A percentile compares a stretch with the other conserved stretches of the same genome.
Evolutionary conservation across 2,888 invertebrate species (phyloP).

Genomic region (Trissolcus brochymenae): DNA sequence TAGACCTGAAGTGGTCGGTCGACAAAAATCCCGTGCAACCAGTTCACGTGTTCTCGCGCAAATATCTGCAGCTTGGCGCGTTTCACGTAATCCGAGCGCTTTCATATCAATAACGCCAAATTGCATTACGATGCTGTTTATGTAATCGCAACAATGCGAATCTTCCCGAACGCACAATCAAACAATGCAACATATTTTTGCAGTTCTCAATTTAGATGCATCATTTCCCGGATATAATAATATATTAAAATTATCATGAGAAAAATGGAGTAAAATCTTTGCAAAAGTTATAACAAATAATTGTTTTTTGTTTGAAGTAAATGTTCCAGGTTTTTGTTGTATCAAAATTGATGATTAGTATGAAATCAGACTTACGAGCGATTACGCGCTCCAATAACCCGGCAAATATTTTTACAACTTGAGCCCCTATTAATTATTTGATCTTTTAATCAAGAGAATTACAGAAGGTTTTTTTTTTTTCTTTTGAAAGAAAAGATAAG

Average conservation of each 20-base stretch:
- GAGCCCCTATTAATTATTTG: too few relatives aligned
- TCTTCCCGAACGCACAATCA: conserved; percentile 2
- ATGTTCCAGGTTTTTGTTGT: neutral
- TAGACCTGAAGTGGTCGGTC: conserved; percentile 14
- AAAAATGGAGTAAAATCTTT: too few relatives aligned
- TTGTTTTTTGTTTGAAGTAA: neutral
- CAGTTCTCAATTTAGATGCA: too few relatives aligned
- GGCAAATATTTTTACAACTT: neutral
- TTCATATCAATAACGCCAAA: conserved; percentile 29
- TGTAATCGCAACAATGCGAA: conserved; percentile 26
- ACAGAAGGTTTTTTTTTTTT: too few relatives aligned
- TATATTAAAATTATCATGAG: too few relatives aligned
- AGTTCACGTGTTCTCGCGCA: conserved; percentile 22
- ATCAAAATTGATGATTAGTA: neutral
- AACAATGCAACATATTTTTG: too few relatives aligned
- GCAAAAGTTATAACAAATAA: neutral
- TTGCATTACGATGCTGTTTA: conserved; percentile 27
- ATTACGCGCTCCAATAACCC: neutral
- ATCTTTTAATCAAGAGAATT: too few relatives aligned
- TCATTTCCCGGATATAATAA: neutral
- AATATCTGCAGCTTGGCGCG: conserved; percentile 10
- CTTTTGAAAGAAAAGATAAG: too few relatives aligned
- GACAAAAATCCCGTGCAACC: conserved; percentile 32
- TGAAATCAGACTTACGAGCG: too few relatives aligned
- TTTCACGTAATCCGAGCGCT: conserved; percentile 41